Conservation (phyloP, 1,140 invertebrate species). For the Trichomalopsis sarcophagae region DNA sequence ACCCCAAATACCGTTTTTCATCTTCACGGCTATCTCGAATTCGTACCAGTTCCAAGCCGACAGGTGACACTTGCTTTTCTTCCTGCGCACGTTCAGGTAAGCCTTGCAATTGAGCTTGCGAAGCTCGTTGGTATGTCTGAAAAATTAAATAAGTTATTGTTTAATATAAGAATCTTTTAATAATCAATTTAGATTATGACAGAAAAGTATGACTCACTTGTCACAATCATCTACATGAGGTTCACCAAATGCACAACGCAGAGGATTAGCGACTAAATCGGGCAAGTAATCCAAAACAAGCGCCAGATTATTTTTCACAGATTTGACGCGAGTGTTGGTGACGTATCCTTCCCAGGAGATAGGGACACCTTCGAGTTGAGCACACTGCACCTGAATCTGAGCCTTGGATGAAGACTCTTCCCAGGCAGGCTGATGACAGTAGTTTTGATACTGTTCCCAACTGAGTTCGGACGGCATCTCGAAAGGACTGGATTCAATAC, state of each 20-base stretch:
- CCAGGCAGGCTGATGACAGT: constrained; percentile 83
- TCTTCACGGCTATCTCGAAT: constrained; percentile 82
- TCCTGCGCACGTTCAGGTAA: constrained; percentile 74
- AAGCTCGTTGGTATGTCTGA: constrained; percentile 64
- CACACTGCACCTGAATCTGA: constrained; percentile 81
- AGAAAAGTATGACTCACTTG: constrained; percentile 37
- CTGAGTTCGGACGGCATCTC: constrained; percentile 67
- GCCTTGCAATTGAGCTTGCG: constrained; percentile 75
- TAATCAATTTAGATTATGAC: not conserved
- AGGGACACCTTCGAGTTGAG: constrained; percentile 79
- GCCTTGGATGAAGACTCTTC: constrained; percentile 79
- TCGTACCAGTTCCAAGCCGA: constrained; percentile 82
- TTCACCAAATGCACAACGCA: constrained; percentile 83
- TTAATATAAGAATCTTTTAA: not conserved
- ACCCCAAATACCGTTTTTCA: constrained; percentile 81
- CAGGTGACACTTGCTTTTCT: constrained; percentile 80
- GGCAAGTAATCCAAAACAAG: constrained; percentile 79
- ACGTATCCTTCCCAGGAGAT: constrained; percentile 86
- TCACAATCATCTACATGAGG: constrained; percentile 76
- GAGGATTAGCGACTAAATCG: constrained; percentile 74
- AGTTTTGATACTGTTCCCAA: constrained; percentile 84
- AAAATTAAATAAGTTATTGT: constrained; percentile 9
- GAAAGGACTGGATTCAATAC: constrained; percentile 53
- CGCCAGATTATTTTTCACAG: constrained; percentile 79
- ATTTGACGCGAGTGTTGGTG: constrained; percentile 79